These are phyloP conservation scores for Drosophila incognita DNA, from an alignment of 2,888 invertebrate species.

Conservation along the genomic window DNA sequence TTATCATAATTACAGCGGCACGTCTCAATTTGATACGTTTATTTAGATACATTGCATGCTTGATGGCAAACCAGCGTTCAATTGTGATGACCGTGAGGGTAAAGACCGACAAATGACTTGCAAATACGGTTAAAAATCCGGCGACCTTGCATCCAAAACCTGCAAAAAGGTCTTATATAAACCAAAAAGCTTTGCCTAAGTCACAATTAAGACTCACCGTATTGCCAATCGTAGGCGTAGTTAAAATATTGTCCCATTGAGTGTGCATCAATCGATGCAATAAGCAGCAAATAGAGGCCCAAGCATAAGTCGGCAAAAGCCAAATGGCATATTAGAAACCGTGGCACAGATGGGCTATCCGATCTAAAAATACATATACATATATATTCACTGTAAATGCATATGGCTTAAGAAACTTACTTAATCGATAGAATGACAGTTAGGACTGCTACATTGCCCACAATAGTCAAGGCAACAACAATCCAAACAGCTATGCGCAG, in stretches of 20 bases:
- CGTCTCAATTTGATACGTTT: conserved; percentile 90
- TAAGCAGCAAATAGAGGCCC: conserved; percentile 92
- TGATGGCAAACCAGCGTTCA: conserved; percentile 94
- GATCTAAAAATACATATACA: conserved; percentile 75
- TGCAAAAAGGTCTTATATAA: conserved; percentile 54
- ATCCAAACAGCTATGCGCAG: conserved; percentile 94
- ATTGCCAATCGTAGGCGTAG: conserved; percentile 95
- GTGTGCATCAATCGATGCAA: conserved; percentile 93
- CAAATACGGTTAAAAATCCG: conserved; percentile 94
- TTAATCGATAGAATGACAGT: conserved; percentile 89
- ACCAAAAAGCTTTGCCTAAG: accelerated
- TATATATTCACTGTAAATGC: background rate
- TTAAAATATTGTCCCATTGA: conserved; percentile 95
- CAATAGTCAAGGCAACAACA: conserved; percentile 92
- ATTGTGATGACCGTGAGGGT: conserved; percentile 94
- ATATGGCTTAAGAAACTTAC: conserved; percentile 54
- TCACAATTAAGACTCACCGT: conserved; percentile 85
- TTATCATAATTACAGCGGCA: conserved; percentile 91
- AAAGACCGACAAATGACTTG: conserved; percentile 94
- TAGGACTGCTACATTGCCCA: conserved; percentile 93
- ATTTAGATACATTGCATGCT: conserved; percentile 93
- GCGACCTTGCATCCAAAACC: conserved; percentile 93
- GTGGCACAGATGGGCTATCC: conserved; percentile 87
- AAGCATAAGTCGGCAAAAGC: conserved; percentile 95
- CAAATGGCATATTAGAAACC: conserved; percentile 92